Base-by-base conservation (phyloP, 2,888 invertebrate genomes). In the Drosophila testacea region DNA sequence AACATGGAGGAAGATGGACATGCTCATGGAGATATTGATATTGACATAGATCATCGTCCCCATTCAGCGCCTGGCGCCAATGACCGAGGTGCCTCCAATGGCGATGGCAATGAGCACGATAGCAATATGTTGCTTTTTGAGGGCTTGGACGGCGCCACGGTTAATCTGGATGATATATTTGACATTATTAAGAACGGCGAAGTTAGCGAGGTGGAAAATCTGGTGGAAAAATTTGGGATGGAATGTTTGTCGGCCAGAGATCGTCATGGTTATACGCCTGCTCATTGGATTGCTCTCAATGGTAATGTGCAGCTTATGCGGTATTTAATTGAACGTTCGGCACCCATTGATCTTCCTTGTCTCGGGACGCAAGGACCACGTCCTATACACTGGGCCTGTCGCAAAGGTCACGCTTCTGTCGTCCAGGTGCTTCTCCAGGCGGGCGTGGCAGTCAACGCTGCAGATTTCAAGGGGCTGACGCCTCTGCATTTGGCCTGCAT, bases 321-420 rank as follows among this genome's bases (percentile, higher is more conserved):
- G 5, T 97, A 96, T 90, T 94, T 98, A 59, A 95, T 97, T 13
- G 97, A 97, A 90, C 93, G 96, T 57, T 96, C 95, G 28, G 96
- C 96, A 4, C 97, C 97, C 0, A 95, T 98, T 6, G 97, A 98
- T 92, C 94, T 97, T 42, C 96, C 97, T 0, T 97, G 97, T 84
- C 93, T 97, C 52, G 97, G 97, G 51, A 91, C 90, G 32, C 91
- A 87, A 42, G 98, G 97, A 1, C 97, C 97, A 0, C 94, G 96
- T 30, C 98, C 98, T 1, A 97, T 98, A 73, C 98, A 98, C 91
- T 98, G 98, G 98, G 98, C 98, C 0, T 97, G 97, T 90, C 94
- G 98, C 41, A 97, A 98, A 91, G 98, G 98, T 0, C 97, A 98
- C 90, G 96, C 97, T 0, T 96, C 97, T 0, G 95, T 98, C 16